Conservation (phyloP, 1,140 invertebrate genomes). For the Drosophila paulistorum region DNA sequence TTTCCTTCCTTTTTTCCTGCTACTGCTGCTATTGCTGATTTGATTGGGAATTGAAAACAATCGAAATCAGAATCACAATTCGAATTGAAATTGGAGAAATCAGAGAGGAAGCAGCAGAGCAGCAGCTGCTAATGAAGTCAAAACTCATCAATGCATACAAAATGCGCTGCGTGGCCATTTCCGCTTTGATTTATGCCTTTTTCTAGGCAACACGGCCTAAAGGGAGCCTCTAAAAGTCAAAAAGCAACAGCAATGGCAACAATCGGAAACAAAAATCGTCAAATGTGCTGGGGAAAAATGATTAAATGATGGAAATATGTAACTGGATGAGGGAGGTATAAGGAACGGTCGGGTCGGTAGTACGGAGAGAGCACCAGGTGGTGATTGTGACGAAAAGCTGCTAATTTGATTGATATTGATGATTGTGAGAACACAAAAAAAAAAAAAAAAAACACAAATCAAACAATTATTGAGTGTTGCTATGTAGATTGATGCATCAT, state of each 20-base stretch:
- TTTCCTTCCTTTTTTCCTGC: not conserved
- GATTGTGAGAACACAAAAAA: slow-evolving; percentile 1
- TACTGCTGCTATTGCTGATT: slow-evolving; percentile 12
- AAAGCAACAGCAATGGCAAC: not conserved
- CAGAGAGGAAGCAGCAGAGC: slow-evolving; percentile 2
- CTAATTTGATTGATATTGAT: slow-evolving; percentile 22
- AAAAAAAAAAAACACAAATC: not conserved
- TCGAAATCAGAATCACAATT: slow-evolving; percentile 13
- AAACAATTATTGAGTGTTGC: not conserved
- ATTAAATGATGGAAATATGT: slow-evolving; percentile 11
- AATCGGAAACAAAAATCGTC: slow-evolving; percentile 18
- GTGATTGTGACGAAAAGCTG: slow-evolving; percentile 18
- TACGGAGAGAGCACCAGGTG: not conserved
- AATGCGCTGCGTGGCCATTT: slow-evolving; percentile 21
- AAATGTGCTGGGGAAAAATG: slow-evolving; percentile 6
- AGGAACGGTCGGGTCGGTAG: not conserved
- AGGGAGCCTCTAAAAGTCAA: not conserved
- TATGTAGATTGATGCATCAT: not conserved
- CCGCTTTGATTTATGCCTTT: slow-evolving; percentile 21
- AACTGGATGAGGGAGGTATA: not conserved
- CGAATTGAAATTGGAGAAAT: slow-evolving; percentile 8
- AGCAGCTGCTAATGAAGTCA: slow-evolving; percentile 24
- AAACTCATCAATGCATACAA: slow-evolving; percentile 20
- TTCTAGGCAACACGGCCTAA: slow-evolving; percentile 4
- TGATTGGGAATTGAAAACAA: slow-evolving; percentile 21